Base-by-base conservation (phyloP, 2,113 vertebrate genomes). In the Oncorhynchus clarkii region DNA sequence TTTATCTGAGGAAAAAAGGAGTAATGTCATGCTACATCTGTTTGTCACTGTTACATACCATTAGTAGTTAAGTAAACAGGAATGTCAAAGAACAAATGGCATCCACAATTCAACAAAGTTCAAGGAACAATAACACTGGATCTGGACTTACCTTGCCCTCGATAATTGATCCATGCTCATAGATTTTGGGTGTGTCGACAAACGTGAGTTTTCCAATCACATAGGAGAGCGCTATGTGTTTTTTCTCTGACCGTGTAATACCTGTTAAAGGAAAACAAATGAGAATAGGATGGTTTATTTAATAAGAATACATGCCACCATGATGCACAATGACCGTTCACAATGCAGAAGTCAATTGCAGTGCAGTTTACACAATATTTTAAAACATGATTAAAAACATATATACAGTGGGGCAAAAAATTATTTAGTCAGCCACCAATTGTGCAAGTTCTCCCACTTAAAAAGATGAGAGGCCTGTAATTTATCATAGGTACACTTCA, bases 181-280 rank as follows among this genome's bases (percentile, higher is more conserved):
- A 93, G 69, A 88, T 67, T 26, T 78, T 82, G 26, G 89, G 87
- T 3, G 81, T 80, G 51, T 93, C 86, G 16, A 85, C 12, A 62
- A 94, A 91, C 8, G 80, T 70, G 5, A 89, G 31, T n/a, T 65
- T 88, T 82, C 92, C 92, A 78, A 90, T 45, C 20, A 80, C 2
- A 27, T 86, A 89, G 3, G 81, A 80, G 7, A 94, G 72, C 0
- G 0, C 0, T 4, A 82, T 71, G 1, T 0, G 77, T 73, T 84
- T 81, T 51, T 45, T 2, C 22, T 72, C 26, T 1, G 0, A 0
- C 0, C 0, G 51, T 49, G 22, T 62, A 65, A 87, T 66, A 34
- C 73, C 90, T 92, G 80, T 6, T 2, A 13, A 48, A 3, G 11
- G 62, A 16, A 78, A 76, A 6, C 1, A 24, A 69, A 39, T 14